Base-by-base conservation (phyloP, 2,888 invertebrate species). In the Phengaris arion region DNA sequence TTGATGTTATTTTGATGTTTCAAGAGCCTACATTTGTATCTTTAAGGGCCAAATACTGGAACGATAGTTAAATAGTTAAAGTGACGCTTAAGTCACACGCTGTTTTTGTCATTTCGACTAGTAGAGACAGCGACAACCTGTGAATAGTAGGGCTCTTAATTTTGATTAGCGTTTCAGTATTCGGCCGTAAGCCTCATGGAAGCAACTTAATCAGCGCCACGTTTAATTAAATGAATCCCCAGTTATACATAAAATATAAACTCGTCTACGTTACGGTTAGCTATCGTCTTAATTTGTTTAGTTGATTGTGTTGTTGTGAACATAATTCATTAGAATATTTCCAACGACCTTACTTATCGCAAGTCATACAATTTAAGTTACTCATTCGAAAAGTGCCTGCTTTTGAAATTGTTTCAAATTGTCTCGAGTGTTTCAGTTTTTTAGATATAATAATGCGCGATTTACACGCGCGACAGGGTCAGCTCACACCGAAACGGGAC, bases 211-310 rank as follows among this genome's bases (percentile, higher is more conserved):
- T 72, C 72, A 72, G 72, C 51, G 52, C 22, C 35, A 15, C 22
- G 72, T 72, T 72, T 72, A 72, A 72, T 72, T 72, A 72, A 72
- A 72, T 54, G 72, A 72, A 54, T 72, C 72, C 72, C 72, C 22
- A 15, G 72, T 35, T 35, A 35, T 13, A 13, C 72, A 54, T 72
- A 72, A 72, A 72, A 72, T 72, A 72, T 72, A 54, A 72, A 72
- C 72, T 72, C 54, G 72, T 72, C 52, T 72, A 70, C 70, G 51
- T 51, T 70, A 70, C 51, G 51, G 48, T 48, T 70, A 15, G 69
- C 69, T 69, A 69, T 69, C 46, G n/a, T 72, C 35, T 72, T 52
- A 72, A 72, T 72, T 72, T 52, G 13, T 22, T 72, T 35, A 6
- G 72, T 22, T 72, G 22, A 72, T 72, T 51, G 35, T 52, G 72